Evolutionary conservation across 2,797 vertebrate genomes (phyloP), one percentile per base, ranked within the genome.

Genomic region (Florisuga fusca): DNA sequence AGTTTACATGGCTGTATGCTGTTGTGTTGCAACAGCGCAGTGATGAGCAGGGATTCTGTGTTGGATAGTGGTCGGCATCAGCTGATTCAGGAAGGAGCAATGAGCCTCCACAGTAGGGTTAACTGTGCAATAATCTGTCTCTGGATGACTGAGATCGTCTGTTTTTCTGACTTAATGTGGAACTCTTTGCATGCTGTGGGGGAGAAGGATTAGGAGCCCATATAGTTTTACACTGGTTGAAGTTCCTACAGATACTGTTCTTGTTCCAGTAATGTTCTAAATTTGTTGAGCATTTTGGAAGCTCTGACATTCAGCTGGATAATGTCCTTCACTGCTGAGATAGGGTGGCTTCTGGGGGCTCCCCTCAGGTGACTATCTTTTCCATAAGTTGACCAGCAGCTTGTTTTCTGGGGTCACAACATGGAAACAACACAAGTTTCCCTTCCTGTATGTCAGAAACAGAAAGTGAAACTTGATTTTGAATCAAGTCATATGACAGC

Each of bases 221-320:
- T 91, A 62, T 89, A 94, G 90, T 94, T 94, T 96, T 94, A 94
- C 63, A 84, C 92, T 36, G 26, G 19, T 73, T 57, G 57, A 86
- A 82, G 86, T 71, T 94, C 67, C 74, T 90, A 73, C 55, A 87
- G 77, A 84, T 84, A 53, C 66, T 94, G 77, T 71, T 90, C 89
- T 92, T 94, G 86, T 79, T 92, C 87, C 50, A 90, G 91, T 54
- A 94, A 91, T 43, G 67, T 96, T 90, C 94, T 95, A 84, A 93
- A 91, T 94, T 76, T 93, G 79, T 63, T 43, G 80, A 82, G 79
- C 45, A 46, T 91, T 89, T 92, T 92, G 87, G 82, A 94, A 95
- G 71, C 87, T 90, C 63, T 88, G 85, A 63, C 73, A 79, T n/a
- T 88, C 54, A 59, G 46, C 53, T 88, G 72, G 36, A 50, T 89